Conservation (phyloP, 1,140 invertebrate genomes). For the Dendrolimus kikuchii region DNA sequence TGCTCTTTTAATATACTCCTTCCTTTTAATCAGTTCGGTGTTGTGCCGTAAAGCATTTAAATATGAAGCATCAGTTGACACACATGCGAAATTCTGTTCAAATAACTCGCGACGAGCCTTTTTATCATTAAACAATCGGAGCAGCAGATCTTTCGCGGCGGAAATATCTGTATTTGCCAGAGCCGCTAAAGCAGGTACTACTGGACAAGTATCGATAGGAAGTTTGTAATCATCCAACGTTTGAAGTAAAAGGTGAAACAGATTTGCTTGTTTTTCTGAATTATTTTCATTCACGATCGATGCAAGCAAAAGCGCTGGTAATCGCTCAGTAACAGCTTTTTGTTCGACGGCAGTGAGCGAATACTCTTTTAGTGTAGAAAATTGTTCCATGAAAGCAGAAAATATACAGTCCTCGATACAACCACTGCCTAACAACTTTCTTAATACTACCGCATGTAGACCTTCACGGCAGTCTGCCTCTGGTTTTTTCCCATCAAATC, state of each 20-base stretch:
- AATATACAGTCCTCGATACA: constrained; percentile 11
- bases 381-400: constrained; percentile 23
- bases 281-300: neutral
- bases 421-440: constrained; percentile 20
- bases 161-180: constrained; percentile 15
- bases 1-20: neutral
- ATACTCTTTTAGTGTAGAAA: constrained; percentile 36
- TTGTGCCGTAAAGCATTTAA: constrained; percentile 22
- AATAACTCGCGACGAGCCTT: constrained; percentile 29
- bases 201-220: constrained; percentile 3
- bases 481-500: constrained; percentile 25
- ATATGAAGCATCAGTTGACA: constrained; percentile 26
- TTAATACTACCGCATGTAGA: constrained; percentile 36
- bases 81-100: constrained; percentile 22
- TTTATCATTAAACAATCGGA: constrained; percentile 18
- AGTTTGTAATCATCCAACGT: neutral
- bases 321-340: constrained; percentile 1
- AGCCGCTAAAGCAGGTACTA: constrained; percentile 9
- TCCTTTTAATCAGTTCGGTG: neutral
- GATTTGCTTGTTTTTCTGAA: constrained; percentile 3
- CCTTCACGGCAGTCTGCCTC: constrained; percentile 32
- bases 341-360: constrained; percentile 26
- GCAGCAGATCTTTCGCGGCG: constrained; percentile 4
- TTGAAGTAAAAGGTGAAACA: neutral
- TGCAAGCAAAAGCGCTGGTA: constrained; percentile 19